Percentiles rank a stretch among this genome's conserved stretches.
Conservation (phyloP, 2,797 vertebrate species). For the Tragopan temminckii region DNA sequence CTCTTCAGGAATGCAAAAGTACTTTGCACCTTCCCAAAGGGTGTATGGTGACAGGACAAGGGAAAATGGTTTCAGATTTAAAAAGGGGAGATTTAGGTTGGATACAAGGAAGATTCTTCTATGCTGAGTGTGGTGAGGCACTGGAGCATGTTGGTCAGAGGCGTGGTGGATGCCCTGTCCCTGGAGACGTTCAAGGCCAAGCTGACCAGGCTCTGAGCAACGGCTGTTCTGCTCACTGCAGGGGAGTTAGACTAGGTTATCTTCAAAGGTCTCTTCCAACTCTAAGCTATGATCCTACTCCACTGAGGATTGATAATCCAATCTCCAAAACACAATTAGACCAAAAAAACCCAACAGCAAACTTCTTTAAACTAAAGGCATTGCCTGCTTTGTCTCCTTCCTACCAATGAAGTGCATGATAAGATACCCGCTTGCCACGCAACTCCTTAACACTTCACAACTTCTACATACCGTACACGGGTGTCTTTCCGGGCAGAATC, state of each 20-base stretch:
- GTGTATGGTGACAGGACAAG: no score
- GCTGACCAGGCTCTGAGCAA: no score
- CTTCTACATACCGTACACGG: slow-evolving; percentile 91
- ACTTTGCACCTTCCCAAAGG: neutral
- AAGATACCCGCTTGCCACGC: neutral
- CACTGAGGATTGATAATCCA: neutral
- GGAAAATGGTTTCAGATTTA: no score
- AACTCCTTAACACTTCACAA: neutral
- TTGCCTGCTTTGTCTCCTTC: neutral
- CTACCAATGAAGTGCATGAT: rapidly evolving
- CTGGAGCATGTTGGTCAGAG: no score
- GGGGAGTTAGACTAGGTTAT: no score
- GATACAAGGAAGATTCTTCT: no score
- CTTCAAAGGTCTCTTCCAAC: no score
- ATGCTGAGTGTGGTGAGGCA: no score
- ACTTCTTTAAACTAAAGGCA: neutral
- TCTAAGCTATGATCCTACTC: neutral
- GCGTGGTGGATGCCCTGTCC: no score
- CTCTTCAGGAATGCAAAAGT: neutral
- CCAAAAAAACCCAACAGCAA: neutral
- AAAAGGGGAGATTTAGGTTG: no score
- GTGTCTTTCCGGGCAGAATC: slow-evolving; percentile 97
- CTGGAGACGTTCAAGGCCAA: no score
- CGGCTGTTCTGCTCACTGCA: no score
- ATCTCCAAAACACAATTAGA: neutral